Conservation (phyloP, 2,888 invertebrate species). For the Disparrhopalites patrizii region DNA sequence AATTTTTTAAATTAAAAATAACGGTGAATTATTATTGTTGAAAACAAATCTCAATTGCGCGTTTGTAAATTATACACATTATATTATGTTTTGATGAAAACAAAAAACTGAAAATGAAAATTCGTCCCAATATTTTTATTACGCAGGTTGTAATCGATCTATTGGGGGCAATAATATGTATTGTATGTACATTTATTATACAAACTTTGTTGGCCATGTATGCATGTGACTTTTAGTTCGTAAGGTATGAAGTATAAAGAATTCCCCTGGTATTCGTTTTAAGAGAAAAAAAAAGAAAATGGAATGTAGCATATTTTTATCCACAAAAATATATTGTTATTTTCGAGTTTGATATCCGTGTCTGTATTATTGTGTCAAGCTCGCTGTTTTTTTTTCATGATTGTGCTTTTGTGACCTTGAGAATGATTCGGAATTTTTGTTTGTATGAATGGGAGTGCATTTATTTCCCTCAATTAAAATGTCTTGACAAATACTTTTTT, state of each 20-base stretch:
- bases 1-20: not conserved
- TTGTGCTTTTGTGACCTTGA: not conserved
- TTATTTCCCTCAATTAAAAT: slow-evolving; percentile 2
- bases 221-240: slow-evolving; percentile 6
- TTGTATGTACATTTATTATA: slow-evolving; percentile 7
- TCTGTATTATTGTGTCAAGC: slow-evolving; percentile 6
- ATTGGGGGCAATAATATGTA: slow-evolving; percentile 14
- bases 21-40: not conserved
- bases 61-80: slow-evolving; percentile 7
- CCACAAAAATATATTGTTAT: not conserved
- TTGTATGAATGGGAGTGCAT: slow-evolving; percentile 8
- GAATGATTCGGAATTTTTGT: not conserved
- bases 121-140: slow-evolving; percentile 19
- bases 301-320: not conserved
- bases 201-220: slow-evolving; percentile 18
- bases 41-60: slow-evolving; percentile 1
- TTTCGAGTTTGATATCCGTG: not conserved
- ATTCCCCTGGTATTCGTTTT: slow-evolving; percentile 1
- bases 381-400: not conserved
- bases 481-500: not conserved
- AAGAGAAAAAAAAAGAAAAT: not conserved
- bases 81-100: not conserved
- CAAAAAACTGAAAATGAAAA: not conserved
- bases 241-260: slow-evolving; percentile 3
- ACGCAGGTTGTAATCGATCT: slow-evolving; percentile 14